Conservation (phyloP, 2,888 invertebrate genomes). For the Galerucella nymphaeae region DNA sequence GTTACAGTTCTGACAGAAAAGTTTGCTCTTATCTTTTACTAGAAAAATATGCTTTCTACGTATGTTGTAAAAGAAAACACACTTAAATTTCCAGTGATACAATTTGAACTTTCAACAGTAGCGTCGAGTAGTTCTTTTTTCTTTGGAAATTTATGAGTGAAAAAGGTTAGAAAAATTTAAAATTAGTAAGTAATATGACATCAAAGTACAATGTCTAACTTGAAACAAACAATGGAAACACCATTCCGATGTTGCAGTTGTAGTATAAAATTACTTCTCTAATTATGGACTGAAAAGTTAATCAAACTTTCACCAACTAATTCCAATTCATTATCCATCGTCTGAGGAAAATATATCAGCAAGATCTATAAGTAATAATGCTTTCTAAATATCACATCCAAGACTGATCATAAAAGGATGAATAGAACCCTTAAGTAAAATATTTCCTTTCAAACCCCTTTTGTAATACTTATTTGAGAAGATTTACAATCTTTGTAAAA, state of each 20-base stretch:
- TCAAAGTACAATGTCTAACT: no score
- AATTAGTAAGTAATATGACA: no score
- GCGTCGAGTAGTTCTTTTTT: not conserved
- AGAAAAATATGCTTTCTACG: conserved; percentile 10
- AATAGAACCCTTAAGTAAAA: conserved; percentile 20
- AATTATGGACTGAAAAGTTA: no score
- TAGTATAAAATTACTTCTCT: no score
- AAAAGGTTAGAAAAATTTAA: no score
- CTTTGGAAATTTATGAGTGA: not conserved
- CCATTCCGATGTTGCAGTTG: no score
- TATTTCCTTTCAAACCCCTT: conserved; percentile 7
- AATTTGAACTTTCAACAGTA: conserved; percentile 1
- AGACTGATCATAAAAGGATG: conserved; percentile 10
- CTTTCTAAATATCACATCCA: conserved; percentile 11
- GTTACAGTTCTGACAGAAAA: conserved; percentile 17
- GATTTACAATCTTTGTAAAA: no score
- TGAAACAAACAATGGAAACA: no score
- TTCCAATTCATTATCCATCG: not conserved
- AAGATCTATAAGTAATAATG: conserved; percentile 10
- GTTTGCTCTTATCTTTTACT: conserved; percentile 4
- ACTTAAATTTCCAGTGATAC: not conserved
- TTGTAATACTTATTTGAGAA: not conserved
- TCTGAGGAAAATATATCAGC: not conserved
- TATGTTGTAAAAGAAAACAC: not conserved
- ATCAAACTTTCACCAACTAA: no score